Evolutionary conservation across 2,888 invertebrate species (phyloP).

Genomic region (Drosophila histrio): DNA sequence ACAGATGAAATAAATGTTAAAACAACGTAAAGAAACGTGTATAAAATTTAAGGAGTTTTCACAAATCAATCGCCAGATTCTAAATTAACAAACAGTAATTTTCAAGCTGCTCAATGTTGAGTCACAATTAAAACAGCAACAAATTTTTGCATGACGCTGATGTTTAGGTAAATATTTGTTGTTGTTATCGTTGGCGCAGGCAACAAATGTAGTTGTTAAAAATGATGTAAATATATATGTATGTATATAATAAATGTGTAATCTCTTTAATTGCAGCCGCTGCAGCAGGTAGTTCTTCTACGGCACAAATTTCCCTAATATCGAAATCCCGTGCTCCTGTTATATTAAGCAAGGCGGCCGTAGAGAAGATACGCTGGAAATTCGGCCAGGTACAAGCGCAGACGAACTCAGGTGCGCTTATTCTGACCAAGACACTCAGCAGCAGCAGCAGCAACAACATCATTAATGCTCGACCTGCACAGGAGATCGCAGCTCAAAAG

Average conservation of each 20-base stretch:
- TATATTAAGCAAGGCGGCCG: constrained; percentile 65
- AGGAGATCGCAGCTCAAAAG: not conserved
- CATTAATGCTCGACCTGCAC: not conserved
- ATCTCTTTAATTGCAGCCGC: not conserved
- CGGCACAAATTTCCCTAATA: constrained; percentile 44
- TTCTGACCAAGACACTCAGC: constrained; percentile 30
- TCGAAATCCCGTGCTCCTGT: constrained; percentile 54
- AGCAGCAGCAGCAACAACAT: constrained; percentile 11
- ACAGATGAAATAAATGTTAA: not conserved
- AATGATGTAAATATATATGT: too few species aligned
- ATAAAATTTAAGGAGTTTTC: not conserved
- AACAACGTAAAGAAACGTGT: not conserved
- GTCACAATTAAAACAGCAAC: not conserved
- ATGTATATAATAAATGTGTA: too few species aligned
- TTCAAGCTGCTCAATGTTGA: not conserved
- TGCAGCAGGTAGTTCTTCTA: constrained; percentile 1
- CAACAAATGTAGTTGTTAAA: too few species aligned
- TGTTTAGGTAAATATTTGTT: too few species aligned
- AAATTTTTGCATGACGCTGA: too few species aligned
- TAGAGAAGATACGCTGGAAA: constrained; percentile 60
- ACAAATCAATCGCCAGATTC: not conserved
- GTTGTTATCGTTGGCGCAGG: too few species aligned
- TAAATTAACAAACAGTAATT: not conserved
- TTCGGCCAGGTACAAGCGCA: constrained; percentile 60
- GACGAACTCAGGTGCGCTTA: constrained; percentile 35